Evolutionary conservation across 2,113 vertebrate species (phyloP).

Genomic region (Bothrops jararaca): DNA sequence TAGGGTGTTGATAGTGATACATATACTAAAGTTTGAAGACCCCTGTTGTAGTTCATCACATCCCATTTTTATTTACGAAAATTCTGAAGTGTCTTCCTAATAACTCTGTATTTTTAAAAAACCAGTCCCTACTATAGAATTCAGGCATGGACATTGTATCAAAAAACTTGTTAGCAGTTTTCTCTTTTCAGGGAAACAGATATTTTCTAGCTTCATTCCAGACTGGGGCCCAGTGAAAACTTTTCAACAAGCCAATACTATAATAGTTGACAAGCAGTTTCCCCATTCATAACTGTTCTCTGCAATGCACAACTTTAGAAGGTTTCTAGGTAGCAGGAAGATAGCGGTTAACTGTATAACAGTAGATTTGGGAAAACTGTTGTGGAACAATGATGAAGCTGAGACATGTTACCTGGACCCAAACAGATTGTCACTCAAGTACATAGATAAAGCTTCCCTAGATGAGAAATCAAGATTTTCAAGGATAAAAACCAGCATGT

Average conservation of each 20-base stretch:
- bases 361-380: not conserved
- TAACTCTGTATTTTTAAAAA: not conserved
- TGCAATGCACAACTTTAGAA: not conserved
- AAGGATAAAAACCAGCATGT: not conserved
- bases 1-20: not conserved
- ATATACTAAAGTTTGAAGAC: not conserved
- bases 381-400: not conserved
- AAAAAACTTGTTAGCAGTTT: not conserved
- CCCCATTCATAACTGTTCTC: not conserved
- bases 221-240: not conserved
- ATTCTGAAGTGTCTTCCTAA: not conserved
- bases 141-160: not conserved
- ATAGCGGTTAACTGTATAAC: not conserved
- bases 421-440: not conserved
- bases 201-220: not conserved
- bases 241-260: not conserved
- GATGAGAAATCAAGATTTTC: not conserved
- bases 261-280: not conserved
- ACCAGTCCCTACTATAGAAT: not conserved
- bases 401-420: not conserved
- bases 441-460: not conserved
- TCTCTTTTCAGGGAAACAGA: not conserved
- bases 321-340: not conserved
- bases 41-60: not conserved
- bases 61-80: not conserved